phyloP scores from a whole-genome alignment of 2,888 invertebrate genomes.

The Galeruca laticollis region DNA sequence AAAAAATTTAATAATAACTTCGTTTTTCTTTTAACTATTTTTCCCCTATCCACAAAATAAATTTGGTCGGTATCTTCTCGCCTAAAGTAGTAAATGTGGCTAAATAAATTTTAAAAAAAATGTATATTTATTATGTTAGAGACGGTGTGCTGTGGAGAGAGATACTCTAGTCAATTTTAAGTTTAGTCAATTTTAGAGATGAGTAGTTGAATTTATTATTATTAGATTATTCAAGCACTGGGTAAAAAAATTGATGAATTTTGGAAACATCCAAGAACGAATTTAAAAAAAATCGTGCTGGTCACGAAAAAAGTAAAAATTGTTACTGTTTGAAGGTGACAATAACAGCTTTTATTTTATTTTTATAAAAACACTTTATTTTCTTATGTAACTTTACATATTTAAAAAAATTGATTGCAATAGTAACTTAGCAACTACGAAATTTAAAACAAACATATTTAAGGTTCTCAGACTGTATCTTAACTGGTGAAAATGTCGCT shows the following conservation, averaged over 20 bases:
- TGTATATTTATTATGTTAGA: conserved; percentile 61
- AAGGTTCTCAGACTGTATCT: too few species aligned
- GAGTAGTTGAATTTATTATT: conserved; percentile 61
- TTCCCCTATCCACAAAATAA: conserved; percentile 20
- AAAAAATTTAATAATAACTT: too few species aligned
- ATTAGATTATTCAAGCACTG: conserved; percentile 60
- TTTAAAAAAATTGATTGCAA: too few species aligned
- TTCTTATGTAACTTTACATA: too few species aligned
- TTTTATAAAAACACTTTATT: too few species aligned
- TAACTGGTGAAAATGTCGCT: too few species aligned
- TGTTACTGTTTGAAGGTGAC: too few species aligned
- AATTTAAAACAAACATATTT: too few species aligned
- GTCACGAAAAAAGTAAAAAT: too few species aligned
- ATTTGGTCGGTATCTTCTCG: conserved; percentile 44
- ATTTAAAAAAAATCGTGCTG: background rate
- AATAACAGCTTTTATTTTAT: too few species aligned
- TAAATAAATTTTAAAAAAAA: conserved; percentile 54
- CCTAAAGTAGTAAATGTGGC: conserved; percentile 66
- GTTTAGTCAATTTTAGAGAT: conserved; percentile 67
- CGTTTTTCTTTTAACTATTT: background rate
- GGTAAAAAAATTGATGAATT: conserved; percentile 53
- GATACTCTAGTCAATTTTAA: conserved; percentile 67
- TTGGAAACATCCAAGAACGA: conserved; percentile 23
- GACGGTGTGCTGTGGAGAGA: conserved; percentile 62
- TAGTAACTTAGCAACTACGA: too few species aligned